Evolutionary conservation across 2,797 vertebrate species (phyloP).

Genomic region (Fundulus diaphanus): DNA sequence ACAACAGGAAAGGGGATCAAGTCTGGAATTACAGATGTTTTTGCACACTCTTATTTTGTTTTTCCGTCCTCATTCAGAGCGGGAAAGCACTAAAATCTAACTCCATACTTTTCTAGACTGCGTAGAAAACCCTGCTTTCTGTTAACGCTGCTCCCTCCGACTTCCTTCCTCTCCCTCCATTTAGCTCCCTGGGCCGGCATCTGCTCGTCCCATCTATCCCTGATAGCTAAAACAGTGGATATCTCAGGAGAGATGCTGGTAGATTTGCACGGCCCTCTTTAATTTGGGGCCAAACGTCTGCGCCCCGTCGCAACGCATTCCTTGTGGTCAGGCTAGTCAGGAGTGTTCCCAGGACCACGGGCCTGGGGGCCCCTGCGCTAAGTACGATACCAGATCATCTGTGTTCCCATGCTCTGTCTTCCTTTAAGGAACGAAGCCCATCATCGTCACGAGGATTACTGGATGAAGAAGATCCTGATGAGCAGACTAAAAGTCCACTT

Average conservation of each 20-base stretch:
- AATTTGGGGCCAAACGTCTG: conserved; percentile 82
- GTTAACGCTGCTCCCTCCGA: conserved; percentile 43
- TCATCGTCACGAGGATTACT: conserved; percentile 63
- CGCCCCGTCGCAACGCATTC: conserved; percentile 81
- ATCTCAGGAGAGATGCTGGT: conserved; percentile 80
- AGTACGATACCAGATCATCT: conserved; percentile 84
- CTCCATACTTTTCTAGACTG: background rate
- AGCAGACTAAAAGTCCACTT: conserved; percentile 37
- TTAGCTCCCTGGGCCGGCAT: conserved; percentile 58
- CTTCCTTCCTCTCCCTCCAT: conserved; percentile 41
- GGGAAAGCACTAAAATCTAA: background rate
- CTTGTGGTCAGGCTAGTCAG: conserved; percentile 76
- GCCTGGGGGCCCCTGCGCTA: conserved; percentile 76
- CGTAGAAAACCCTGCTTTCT: background rate
- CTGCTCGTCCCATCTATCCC: conserved; percentile 81
- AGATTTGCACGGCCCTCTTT: conserved; percentile 80
- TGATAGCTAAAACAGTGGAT: conserved; percentile 85
- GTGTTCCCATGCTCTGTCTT: conserved; percentile 77
- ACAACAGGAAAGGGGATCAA: background rate
- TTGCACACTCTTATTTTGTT: background rate
- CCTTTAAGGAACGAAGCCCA: conserved; percentile 66
- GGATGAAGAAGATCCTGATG: conserved; percentile 55
- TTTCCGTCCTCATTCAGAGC: background rate
- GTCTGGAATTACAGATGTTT: background rate
- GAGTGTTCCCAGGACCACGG: conserved; percentile 80